phyloP scores from a whole-genome alignment of 2,797 vertebrate species.

The Tadarida brasiliensis region DNA sequence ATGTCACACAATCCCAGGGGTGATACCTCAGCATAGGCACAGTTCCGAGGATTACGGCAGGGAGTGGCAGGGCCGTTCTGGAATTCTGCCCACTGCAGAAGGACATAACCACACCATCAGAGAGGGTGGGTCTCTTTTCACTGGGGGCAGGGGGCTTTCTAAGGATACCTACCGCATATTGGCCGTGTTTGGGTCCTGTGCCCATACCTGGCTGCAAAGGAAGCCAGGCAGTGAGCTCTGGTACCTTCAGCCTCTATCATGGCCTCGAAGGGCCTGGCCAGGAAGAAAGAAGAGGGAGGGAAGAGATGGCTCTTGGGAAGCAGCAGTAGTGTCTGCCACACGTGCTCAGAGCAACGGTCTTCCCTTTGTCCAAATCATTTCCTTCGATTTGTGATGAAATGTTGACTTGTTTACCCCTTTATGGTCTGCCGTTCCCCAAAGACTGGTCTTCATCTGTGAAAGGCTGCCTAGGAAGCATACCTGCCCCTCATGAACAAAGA shows the following conservation, averaged over 20 bases:
- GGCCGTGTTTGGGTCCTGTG: not conserved
- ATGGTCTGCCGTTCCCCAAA: not conserved
- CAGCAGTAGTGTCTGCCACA: rapidly evolving
- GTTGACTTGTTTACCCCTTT: not conserved
- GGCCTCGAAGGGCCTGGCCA: not conserved
- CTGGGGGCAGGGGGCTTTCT: not conserved
- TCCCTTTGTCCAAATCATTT: not conserved
- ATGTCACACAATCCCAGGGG: rapidly evolving
- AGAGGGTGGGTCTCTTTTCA: not conserved
- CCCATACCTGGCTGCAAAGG: not conserved
- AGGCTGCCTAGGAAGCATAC: not conserved
- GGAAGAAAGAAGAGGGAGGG: not conserved
- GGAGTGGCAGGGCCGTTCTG: not conserved
- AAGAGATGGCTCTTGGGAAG: not conserved
- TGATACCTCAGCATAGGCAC: rapidly evolving
- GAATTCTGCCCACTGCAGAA: not conserved
- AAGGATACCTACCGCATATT: too few relatives aligned
- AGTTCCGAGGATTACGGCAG: too few relatives aligned
- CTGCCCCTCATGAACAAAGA: not conserved
- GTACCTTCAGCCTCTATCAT: not conserved
- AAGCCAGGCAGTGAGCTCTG: too few relatives aligned
- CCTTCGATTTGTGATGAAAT: not conserved
- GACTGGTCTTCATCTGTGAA: not conserved
- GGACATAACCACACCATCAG: rapidly evolving
- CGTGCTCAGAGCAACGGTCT: not conserved